A percentile compares a stretch with the other conserved stretches of the same genome.
Evolutionary conservation across 2,888 invertebrate genomes (phyloP).

Genomic region (Phoenoteleia sp.): DNA sequence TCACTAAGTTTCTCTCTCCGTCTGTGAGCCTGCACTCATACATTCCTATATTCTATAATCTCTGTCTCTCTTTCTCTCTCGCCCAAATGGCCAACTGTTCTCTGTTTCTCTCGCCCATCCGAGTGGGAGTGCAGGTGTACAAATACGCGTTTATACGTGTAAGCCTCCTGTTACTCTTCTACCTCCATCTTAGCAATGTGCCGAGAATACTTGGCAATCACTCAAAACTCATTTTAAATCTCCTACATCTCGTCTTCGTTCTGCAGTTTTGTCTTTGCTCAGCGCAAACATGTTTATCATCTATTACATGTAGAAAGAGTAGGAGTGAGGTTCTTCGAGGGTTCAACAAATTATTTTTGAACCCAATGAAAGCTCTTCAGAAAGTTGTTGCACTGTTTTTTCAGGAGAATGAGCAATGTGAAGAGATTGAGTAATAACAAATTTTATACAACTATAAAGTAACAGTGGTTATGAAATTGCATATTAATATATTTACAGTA

Average conservation of each 20-base stretch:
- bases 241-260: conserved; percentile 50
- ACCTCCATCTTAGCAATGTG: conserved; percentile 78
- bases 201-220: conserved; percentile 84
- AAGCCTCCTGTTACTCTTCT: conserved; percentile 66
- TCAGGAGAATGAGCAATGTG: no score
- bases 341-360: no score
- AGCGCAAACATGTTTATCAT: conserved; percentile 30
- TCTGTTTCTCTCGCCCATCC: neutral
- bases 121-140: neutral
- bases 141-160: conserved; percentile 42
- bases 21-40: conserved; percentile 58
- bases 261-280: conserved; percentile 48
- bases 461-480: no score
- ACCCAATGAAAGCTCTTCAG: neutral
- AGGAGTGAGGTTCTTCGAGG: no score
- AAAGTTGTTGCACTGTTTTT: no score
- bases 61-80: conserved; percentile 63
- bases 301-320: no score
- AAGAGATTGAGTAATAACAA: no score
- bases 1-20: conserved; percentile 66
- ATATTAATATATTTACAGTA: no score
- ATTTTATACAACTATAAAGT: no score
- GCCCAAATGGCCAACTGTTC: conserved; percentile 43
- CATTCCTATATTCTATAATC: conserved; percentile 20
- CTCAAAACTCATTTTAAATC: conserved; percentile 75